Evolutionary conservation across 2,797 vertebrate genomes (phyloP), one percentile per base, ranked within the genome.

Genomic region (Capromys pilorides): DNA sequence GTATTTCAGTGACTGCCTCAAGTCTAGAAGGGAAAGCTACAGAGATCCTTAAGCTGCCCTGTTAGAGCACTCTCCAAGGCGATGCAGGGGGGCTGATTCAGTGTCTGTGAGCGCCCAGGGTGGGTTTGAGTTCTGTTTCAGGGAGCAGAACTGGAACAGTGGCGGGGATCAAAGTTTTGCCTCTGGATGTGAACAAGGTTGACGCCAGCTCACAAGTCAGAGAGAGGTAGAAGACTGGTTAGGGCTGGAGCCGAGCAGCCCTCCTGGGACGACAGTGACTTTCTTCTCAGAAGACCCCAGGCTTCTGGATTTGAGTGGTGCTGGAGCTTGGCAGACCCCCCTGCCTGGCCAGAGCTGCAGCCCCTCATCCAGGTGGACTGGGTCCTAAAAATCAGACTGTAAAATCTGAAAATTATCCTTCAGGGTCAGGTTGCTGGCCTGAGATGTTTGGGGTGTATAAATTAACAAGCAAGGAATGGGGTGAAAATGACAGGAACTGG

Each of bases 191-290:
- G 79, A 95, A 62, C 33, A 88, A 80, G 67, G 24, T 61, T 94
- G 7, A 41, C 71, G 24, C 8, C 66, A 86, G 79, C 90, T 84
- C 81, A 80, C 6, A 91, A 90, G 80, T 92, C 57, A 39, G 28
- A 87, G 33, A 28, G 19, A 71, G 21, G 66, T 77, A 88, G 85
- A 90, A 86, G 94, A 95, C 62, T n/a, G 81, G 36, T 75, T 91
- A 88, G 95, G 54, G 57, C 26, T 83, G 33, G 3, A 4, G 22
- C 66, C 95, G 67, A 91, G 94, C 49, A 64, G 33, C 61, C 31
- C 61, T 80, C 3, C 31, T 85, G 31, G 95, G 96, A 96, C 93
- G 96, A 86, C 51, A 96, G 92, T 78, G 45, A 21, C n/a, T 69
- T 94, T 61, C 22, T 82, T 88, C 10, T 11, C 95, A 45, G 87